These are phyloP conservation scores for Lates calcarifer DNA, from an alignment of 2,113 vertebrate species.

Conservation along the genomic window DNA sequence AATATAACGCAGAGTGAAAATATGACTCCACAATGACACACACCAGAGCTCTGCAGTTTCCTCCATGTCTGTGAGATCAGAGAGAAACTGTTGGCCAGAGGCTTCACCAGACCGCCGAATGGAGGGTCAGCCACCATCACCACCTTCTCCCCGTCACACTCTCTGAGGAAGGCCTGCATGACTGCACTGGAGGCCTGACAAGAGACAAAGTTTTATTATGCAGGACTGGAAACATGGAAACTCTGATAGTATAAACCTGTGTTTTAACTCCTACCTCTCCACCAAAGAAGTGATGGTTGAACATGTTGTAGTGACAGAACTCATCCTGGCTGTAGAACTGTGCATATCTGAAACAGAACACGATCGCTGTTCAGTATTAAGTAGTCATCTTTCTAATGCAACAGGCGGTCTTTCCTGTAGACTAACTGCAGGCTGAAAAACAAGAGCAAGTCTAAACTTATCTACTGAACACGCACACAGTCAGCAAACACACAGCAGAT, in stretches of 20 bases:
- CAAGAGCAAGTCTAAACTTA: constrained; percentile 8
- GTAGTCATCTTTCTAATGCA: neutral
- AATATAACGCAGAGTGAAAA: too few species aligned
- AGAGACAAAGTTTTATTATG: neutral
- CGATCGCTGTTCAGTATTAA: neutral
- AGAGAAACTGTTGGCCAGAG: constrained; percentile 92
- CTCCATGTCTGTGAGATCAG: constrained; percentile 88
- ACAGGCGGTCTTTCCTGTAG: neutral
- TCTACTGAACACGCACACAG: neutral
- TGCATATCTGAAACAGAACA: constrained; percentile 87
- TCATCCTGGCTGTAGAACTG: constrained; percentile 93
- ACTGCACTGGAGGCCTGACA: constrained; percentile 81
- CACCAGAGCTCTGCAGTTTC: constrained; percentile 82
- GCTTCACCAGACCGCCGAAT: constrained; percentile 95
- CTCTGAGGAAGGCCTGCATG: constrained; percentile 87
- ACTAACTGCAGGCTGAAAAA: neutral
- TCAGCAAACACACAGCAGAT: neutral
- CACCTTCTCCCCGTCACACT: constrained; percentile 82
- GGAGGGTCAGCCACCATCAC: constrained; percentile 96
- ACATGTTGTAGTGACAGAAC: constrained; percentile 99
- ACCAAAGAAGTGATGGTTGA: constrained; percentile 97
- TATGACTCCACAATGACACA: neutral
- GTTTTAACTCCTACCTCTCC: constrained; percentile 87
- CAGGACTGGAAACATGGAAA: neutral
- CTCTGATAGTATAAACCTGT: too few species aligned